phyloP scores from a whole-genome alignment of 2,888 invertebrate genomes.

The Cactoblastis cactorum region DNA sequence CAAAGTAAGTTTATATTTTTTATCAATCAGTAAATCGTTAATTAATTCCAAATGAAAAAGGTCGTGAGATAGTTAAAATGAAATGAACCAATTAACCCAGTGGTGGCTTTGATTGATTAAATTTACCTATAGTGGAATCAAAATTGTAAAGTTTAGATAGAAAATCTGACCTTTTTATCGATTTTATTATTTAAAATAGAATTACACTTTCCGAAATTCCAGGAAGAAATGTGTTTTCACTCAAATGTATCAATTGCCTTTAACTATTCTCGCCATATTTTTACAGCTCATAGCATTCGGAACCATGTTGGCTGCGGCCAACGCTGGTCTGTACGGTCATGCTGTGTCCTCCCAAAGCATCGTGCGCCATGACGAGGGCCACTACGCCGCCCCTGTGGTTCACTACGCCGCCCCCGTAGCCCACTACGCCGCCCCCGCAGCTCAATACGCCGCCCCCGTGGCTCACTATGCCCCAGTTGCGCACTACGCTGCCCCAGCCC shows the following conservation, averaged over 20 bases:
- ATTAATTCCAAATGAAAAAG: too few species aligned
- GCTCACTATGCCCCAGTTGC: conserved; percentile 32
- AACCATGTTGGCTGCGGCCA: conserved; percentile 61
- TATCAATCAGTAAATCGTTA: too few species aligned
- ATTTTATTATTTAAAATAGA: too few species aligned
- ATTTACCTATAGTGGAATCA: too few species aligned
- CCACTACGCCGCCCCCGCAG: conserved; percentile 33
- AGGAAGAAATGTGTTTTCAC: too few species aligned
- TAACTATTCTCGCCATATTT: neutral
- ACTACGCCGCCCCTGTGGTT: conserved; percentile 30
- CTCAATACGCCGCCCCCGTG: conserved; percentile 31
- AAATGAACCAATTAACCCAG: too few species aligned
- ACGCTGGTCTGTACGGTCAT: conserved; percentile 58
- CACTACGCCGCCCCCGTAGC: conserved; percentile 31
- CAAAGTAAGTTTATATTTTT: conserved; percentile 48
- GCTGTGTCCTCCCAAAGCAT: conserved; percentile 59
- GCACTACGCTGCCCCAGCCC: conserved; percentile 27
- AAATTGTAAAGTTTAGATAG: too few species aligned
- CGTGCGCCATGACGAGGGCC: conserved; percentile 51
- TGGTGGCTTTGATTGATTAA: too few species aligned
- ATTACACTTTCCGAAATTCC: too few species aligned
- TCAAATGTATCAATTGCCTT: neutral
- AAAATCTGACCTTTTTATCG: too few species aligned
- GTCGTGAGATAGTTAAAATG: too few species aligned
- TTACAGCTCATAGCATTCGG: conserved; percentile 61